Conservation (phyloP, 2,113 vertebrate species). For the Vanacampus margaritifer region DNA sequence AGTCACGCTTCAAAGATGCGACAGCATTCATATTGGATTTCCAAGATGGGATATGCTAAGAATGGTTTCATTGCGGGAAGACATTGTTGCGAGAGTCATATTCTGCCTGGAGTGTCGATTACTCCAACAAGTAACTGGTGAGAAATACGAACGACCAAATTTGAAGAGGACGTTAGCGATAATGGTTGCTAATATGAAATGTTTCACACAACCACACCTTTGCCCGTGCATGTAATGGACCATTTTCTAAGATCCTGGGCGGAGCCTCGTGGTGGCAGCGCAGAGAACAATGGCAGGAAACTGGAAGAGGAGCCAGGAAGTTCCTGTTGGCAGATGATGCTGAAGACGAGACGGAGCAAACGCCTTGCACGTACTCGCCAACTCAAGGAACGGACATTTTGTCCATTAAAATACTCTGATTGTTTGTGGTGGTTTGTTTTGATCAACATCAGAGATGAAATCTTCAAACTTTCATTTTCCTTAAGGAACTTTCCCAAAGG, state of each 20-base stretch:
- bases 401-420: conserved; percentile 27
- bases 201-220: background rate
- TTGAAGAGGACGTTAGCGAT: background rate
- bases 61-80: background rate
- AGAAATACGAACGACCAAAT: background rate
- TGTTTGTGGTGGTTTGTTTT: conserved; percentile 30
- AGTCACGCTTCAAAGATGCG: conserved; percentile 32
- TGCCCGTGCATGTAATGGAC: conserved; percentile 44
- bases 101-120: background rate
- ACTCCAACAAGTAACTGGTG: background rate
- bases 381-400: conserved; percentile 41
- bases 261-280: conserved; percentile 47
- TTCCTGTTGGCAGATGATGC: conserved; percentile 63
- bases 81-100: background rate
- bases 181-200: background rate
- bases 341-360: conserved; percentile 39
- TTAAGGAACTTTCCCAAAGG: no score
- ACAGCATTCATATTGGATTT: background rate
- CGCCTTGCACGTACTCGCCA: conserved; percentile 33
- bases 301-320: conserved; percentile 65
- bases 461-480: background rate
- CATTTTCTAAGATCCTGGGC: conserved; percentile 68
- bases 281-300: conserved; percentile 73
- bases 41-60: background rate
- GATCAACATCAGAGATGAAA: background rate